Conservation (phyloP, 2,888 invertebrate genomes). For the Ceratothoa steindachneri region DNA sequence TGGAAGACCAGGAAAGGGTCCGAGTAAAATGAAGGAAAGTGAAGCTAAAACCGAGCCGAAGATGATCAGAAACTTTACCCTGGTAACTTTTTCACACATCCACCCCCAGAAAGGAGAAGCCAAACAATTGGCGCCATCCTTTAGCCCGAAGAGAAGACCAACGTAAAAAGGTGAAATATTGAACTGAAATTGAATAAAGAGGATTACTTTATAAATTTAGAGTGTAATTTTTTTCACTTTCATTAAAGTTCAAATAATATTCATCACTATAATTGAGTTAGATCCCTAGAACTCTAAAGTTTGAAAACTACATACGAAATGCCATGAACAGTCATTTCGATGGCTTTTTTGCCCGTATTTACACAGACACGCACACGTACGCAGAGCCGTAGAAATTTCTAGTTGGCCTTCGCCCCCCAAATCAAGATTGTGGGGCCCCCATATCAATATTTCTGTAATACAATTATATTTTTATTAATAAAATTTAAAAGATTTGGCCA, state of each 20-base stretch:
- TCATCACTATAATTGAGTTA: too few relatives aligned
- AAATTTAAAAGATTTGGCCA: too few relatives aligned
- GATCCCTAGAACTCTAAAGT: too few relatives aligned
- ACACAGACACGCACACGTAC: too few relatives aligned
- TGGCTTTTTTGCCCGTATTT: too few relatives aligned
- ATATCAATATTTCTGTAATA: too few relatives aligned
- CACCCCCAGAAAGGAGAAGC: conserved; percentile 50
- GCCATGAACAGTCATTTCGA: too few relatives aligned
- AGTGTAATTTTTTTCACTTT: not conserved
- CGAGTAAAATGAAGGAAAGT: conserved; percentile 48
- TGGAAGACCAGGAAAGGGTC: conserved; percentile 49
- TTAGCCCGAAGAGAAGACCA: conserved; percentile 50
- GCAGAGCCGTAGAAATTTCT: too few relatives aligned
- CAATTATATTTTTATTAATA: too few relatives aligned
- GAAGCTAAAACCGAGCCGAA: conserved; percentile 45
- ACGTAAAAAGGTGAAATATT: conserved; percentile 47
- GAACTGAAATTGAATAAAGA: conserved; percentile 31
- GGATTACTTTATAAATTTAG: not conserved
- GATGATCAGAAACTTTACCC: conserved; percentile 47
- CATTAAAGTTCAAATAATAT: not conserved
- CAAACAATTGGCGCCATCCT: conserved; percentile 50
- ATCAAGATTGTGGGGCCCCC: too few relatives aligned
- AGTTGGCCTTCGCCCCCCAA: too few relatives aligned
- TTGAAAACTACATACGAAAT: too few relatives aligned
- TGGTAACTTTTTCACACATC: conserved; percentile 47